A percentile compares a stretch with the other conserved stretches of the same genome.
Evolutionary conservation across 2,888 invertebrate species (phyloP).

Genomic region (Tetropium fuscum): DNA sequence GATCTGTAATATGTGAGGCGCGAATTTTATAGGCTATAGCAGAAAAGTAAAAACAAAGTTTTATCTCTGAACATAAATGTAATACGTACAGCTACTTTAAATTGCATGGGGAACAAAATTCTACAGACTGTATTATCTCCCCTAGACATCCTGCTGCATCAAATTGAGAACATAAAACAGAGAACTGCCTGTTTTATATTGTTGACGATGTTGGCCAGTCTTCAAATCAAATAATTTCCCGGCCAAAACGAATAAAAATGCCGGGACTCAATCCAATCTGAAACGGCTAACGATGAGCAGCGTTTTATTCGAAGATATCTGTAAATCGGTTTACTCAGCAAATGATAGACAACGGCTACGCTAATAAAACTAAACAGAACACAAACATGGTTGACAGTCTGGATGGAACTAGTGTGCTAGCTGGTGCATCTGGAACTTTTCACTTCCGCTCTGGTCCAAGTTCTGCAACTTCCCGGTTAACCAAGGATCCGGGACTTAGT

Average conservation of each 20-base stretch:
- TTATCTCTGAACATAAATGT: no score
- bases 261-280: conserved; percentile 17
- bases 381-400: conserved; percentile 32
- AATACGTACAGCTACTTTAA: no score
- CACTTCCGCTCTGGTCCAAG: conserved; percentile 28
- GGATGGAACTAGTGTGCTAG: conserved; percentile 29
- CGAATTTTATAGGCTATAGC: no score
- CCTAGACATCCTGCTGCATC: conserved; percentile 5
- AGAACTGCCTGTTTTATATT: conserved; percentile 20
- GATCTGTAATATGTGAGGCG: no score
- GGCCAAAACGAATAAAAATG: conserved; percentile 15
- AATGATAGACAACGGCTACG: conserved; percentile 30
- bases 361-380: conserved; percentile 36
- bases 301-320: conserved; percentile 25
- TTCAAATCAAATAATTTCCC: conserved; percentile 22
- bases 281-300: conserved; percentile 3
- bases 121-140: conserved; percentile 6
- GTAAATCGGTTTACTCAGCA: conserved; percentile 31
- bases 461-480: conserved; percentile 26
- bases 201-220: conserved; percentile 30
- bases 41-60: no score
- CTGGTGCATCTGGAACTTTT: conserved; percentile 35
- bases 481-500: conserved; percentile 18
- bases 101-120: neutral
- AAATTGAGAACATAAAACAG: conserved; percentile 22